phyloP scores from a whole-genome alignment of 2,888 invertebrate genomes.

The Acrobasis repandana region DNA sequence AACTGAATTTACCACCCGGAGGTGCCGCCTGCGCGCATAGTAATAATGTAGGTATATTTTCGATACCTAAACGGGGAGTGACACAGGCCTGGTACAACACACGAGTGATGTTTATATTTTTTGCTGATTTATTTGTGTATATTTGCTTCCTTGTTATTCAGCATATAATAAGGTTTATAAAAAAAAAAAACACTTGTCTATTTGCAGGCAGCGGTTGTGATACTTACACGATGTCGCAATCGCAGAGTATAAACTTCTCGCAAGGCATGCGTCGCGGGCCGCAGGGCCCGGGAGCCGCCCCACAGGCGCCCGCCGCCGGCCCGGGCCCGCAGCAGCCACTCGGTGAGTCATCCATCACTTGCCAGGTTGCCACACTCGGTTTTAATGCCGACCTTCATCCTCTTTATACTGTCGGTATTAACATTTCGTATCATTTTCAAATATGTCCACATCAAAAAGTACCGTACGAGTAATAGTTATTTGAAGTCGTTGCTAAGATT shows the following conservation, averaged over 20 bases:
- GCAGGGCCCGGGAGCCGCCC: slow-evolving; percentile 46
- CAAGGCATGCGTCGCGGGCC: slow-evolving; percentile 86
- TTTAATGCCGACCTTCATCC: neutral
- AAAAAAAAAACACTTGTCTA: neutral
- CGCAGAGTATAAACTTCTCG: slow-evolving; percentile 93
- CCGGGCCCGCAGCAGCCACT: slow-evolving; percentile 50
- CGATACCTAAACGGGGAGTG: too few relatives aligned
- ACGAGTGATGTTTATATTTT: too few relatives aligned
- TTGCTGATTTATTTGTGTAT: too few relatives aligned
- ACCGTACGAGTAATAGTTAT: too few relatives aligned
- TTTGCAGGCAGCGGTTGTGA: slow-evolving; percentile 78
- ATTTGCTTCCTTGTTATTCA: too few relatives aligned
- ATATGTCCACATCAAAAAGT: too few relatives aligned
- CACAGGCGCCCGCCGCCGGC: slow-evolving; percentile 41
- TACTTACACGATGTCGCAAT: slow-evolving; percentile 89
- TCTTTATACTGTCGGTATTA: neutral
- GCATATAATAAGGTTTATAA: too few relatives aligned
- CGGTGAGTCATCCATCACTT: slow-evolving; percentile 41
- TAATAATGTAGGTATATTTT: too few relatives aligned
- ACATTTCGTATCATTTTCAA: neutral
- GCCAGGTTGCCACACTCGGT: neutral
- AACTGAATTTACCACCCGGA: too few relatives aligned
- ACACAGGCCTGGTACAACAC: too few relatives aligned
- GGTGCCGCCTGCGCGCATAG: too few relatives aligned
- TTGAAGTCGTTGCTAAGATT: too few relatives aligned